These are phyloP conservation scores for Drosophila sp. DNA, from an alignment of 1,140 invertebrate genomes.

Conservation along the genomic window DNA sequence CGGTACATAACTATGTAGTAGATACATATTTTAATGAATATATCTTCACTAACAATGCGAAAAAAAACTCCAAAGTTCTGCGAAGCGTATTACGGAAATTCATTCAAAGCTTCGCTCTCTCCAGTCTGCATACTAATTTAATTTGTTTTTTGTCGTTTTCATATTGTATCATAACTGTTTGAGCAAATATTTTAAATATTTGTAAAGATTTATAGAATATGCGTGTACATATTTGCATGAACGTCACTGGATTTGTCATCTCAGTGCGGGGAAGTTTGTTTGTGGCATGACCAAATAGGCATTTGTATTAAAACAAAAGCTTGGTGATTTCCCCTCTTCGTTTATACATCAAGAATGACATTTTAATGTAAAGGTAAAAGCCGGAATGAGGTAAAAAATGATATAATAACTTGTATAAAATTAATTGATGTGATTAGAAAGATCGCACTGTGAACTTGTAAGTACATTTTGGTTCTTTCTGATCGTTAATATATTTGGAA, in stretches of 20 bases:
- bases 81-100: slow-evolving; percentile 37
- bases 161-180: slow-evolving; percentile 13
- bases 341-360: background rate
- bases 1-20: background rate
- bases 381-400: background rate
- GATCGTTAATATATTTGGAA: too few species aligned
- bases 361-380: slow-evolving; percentile 10
- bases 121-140: slow-evolving; percentile 26
- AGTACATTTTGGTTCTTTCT: too few species aligned
- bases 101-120: slow-evolving; percentile 27
- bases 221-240: slow-evolving; percentile 9
- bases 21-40: background rate
- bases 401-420: too few species aligned
- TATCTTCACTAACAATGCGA: background rate
- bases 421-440: too few species aligned
- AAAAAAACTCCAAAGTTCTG: slow-evolving; percentile 20
- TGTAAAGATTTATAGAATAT: slow-evolving; percentile 14
- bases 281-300: background rate
- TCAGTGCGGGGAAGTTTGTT: slow-evolving; percentile 37
- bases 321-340: slow-evolving; percentile 32
- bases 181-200: slow-evolving; percentile 46
- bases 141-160: slow-evolving; percentile 9
- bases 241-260: slow-evolving; percentile 48
- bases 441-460: too few species aligned
- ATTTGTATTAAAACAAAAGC: slow-evolving; percentile 17